Percentiles rank a stretch among this genome's conserved stretches.
Conservation (phyloP, 2,113 vertebrate genomes). For the Meles meles region DNA sequence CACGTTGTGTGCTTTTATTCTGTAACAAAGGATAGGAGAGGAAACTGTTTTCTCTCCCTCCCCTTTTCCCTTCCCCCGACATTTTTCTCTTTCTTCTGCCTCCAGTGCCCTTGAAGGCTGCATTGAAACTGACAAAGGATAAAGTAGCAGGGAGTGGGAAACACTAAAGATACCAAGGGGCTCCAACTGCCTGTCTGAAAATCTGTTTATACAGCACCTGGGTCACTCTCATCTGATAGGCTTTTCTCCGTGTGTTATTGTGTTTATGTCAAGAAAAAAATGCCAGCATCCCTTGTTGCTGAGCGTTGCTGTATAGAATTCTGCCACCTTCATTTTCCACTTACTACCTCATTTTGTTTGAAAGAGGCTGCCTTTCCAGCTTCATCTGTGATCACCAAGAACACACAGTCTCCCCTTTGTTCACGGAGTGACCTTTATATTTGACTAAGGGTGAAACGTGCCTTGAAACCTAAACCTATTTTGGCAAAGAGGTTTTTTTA, state of each 20-base stretch:
- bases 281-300: conserved; percentile 7
- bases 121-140: conserved; percentile 56
- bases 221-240: conserved; percentile 37
- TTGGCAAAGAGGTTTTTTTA: conserved; percentile 52
- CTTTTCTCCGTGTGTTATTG: background rate
- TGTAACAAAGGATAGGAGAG: conserved; percentile 66
- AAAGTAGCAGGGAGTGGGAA: conserved; percentile 41
- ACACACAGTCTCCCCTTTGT: conserved; percentile 23
- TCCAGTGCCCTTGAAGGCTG: conserved; percentile 70
- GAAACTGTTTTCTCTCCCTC: conserved; percentile 24
- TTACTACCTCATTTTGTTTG: background rate
- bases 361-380: background rate
- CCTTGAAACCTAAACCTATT: conserved; percentile 12
- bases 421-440: background rate
- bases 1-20: conserved; percentile 64
- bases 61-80: conserved; percentile 12
- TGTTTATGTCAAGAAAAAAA: conserved; percentile 23
- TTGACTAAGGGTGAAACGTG: conserved; percentile 36
- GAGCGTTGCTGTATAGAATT: background rate
- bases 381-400: conserved; percentile 26
- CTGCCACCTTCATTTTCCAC: background rate
- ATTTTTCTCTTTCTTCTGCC: conserved; percentile 57
- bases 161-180: background rate
- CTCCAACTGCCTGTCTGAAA: conserved; percentile 28
- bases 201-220: conserved; percentile 42